phyloP scores from a whole-genome alignment of 2,888 invertebrate species.

The Diarsia rubi region DNA sequence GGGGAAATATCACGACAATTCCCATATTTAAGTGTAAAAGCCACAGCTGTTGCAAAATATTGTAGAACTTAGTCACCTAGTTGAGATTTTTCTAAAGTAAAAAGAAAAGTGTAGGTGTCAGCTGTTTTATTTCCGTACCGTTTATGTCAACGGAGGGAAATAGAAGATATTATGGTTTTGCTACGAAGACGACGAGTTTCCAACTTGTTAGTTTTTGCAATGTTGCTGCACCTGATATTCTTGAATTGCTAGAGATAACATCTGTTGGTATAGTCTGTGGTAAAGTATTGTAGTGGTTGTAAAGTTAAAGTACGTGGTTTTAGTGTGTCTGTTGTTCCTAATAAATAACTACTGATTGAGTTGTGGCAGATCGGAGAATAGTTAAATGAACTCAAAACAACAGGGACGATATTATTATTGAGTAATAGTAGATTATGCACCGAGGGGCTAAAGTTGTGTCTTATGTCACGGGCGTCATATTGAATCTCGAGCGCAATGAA shows the following conservation, averaged over 20 bases:
- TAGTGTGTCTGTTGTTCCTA: background rate
- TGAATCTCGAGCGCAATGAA: too few relatives aligned
- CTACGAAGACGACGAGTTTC: background rate
- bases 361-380: background rate
- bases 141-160: constrained; percentile 26
- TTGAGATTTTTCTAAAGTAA: constrained; percentile 3
- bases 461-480: too few relatives aligned
- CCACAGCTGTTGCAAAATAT: constrained; percentile 46
- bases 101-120: constrained; percentile 4
- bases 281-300: background rate
- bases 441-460: too few relatives aligned
- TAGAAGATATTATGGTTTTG: constrained; percentile 9
- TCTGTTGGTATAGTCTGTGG: background rate
- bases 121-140: constrained; percentile 11
- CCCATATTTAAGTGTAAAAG: constrained; percentile 29
- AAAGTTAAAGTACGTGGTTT: too few relatives aligned
- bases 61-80: background rate
- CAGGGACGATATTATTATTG: too few relatives aligned
- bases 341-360: background rate
- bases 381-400: too few relatives aligned
- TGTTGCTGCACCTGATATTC: constrained; percentile 19
- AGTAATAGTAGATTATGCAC: too few relatives aligned
- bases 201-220: constrained; percentile 28
- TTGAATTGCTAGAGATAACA: constrained; percentile 3
- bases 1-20: constrained; percentile 11